A percentile compares a stretch with the other conserved stretches of the same genome.
These are phyloP conservation scores for Sebastes matsubarae DNA, from an alignment of 2,797 vertebrate genomes.

Conservation along the genomic window DNA sequence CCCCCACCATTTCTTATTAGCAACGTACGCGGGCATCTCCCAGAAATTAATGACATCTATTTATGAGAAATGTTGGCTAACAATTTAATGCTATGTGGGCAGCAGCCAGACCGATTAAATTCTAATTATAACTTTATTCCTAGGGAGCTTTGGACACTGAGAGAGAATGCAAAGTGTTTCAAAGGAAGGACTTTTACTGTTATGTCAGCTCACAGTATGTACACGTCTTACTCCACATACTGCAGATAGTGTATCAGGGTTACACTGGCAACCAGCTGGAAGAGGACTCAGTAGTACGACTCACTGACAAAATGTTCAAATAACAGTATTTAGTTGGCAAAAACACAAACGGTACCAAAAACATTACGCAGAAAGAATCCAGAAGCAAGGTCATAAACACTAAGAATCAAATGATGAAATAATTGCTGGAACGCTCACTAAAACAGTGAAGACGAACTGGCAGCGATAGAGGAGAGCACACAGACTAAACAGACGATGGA, in stretches of 20 bases:
- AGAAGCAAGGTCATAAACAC: no score
- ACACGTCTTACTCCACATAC: background rate
- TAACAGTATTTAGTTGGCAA: background rate
- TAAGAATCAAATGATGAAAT: no score
- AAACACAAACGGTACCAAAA: background rate
- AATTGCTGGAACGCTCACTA: no score
- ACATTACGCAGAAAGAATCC: no score
- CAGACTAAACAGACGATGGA: no score
- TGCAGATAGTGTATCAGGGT: background rate
- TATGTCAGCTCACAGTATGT: background rate
- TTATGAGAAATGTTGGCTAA: conserved; percentile 88
- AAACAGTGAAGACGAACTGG: no score
- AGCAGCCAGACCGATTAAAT: conserved; percentile 85
- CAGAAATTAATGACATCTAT: conserved; percentile 87
- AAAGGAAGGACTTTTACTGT: background rate
- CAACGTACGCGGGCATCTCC: conserved; percentile 79
- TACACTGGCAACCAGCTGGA: background rate
- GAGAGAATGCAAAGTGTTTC: conserved; percentile 68
- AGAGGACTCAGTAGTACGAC: background rate
- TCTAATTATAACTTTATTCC: conserved; percentile 80
- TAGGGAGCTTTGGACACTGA: conserved; percentile 69
- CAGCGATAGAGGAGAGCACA: no score
- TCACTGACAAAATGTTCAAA: background rate
- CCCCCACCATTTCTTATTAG: conserved; percentile 65
- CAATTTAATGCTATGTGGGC: conserved; percentile 84